Evolutionary conservation across 2,113 vertebrate genomes (phyloP).

Genomic region (Eulemur macaco): DNA sequence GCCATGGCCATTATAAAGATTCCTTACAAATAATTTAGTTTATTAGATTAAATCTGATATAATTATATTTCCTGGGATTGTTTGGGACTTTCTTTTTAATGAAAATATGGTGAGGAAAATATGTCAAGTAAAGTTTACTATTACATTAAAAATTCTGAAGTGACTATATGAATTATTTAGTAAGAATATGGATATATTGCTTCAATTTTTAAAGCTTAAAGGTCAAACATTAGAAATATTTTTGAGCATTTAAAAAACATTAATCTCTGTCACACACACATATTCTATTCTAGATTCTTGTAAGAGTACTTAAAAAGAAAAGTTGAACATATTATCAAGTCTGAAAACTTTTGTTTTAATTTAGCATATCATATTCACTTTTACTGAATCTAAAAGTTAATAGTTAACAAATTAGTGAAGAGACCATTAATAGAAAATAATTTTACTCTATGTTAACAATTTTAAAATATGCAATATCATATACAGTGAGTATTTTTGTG

Average conservation of each 20-base stretch:
- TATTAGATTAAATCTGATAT: conserved; percentile 2
- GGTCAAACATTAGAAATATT: neutral
- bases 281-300: neutral
- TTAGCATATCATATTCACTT: neutral
- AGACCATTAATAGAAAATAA: neutral
- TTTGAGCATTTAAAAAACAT: neutral
- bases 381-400: neutral
- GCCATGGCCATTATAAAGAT: neutral
- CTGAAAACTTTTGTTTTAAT: neutral
- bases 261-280: neutral
- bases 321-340: neutral
- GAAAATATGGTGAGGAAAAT: conserved; percentile 44
- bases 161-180: conserved; percentile 19
- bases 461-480: neutral
- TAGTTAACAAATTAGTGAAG: neutral
- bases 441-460: neutral
- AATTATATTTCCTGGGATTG: neutral
- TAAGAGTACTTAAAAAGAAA: neutral
- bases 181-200: neutral
- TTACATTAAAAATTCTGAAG: neutral
- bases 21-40: conserved; percentile 26
- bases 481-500: neutral
- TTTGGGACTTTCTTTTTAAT: conserved; percentile 33
- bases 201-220: neutral
- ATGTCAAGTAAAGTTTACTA: neutral